A percentile compares a stretch with the other conserved stretches of the same genome.
Evolutionary conservation across 2,797 vertebrate genomes (phyloP).

Genomic region (Mus spretus): DNA sequence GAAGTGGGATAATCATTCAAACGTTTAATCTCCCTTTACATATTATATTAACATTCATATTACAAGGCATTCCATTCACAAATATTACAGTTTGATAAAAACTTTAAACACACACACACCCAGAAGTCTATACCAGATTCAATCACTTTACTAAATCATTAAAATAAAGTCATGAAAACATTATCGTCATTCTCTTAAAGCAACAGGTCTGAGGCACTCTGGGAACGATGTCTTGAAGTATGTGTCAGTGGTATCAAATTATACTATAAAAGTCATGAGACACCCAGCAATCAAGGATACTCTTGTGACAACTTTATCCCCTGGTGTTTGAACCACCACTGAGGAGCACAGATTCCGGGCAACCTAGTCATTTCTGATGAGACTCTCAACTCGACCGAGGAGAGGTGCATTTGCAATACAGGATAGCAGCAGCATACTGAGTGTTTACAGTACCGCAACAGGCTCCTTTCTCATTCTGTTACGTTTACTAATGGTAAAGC

Average conservation of each 20-base stretch:
- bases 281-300: slow-evolving; percentile 76
- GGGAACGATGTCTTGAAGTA: slow-evolving; percentile 86
- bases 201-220: slow-evolving; percentile 89
- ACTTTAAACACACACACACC: slow-evolving; percentile 69
- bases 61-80: slow-evolving; percentile 84
- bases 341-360: slow-evolving; percentile 36
- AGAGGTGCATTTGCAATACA: slow-evolving; percentile 34
- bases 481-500: slow-evolving; percentile 13
- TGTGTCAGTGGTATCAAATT: slow-evolving; percentile 76
- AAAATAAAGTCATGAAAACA: slow-evolving; percentile 89
- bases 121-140: slow-evolving; percentile 72
- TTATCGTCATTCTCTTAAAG: slow-evolving; percentile 86
- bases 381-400: background rate
- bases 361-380: slow-evolving; percentile 9
- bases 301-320: slow-evolving; percentile 76
- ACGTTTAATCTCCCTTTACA: slow-evolving; percentile 85
- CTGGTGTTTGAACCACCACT: slow-evolving; percentile 76
- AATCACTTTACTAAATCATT: slow-evolving; percentile 88
- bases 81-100: slow-evolving; percentile 87
- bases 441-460: background rate
- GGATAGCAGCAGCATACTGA: background rate
- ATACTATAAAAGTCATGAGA: slow-evolving; percentile 78
- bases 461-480: slow-evolving; percentile 57
- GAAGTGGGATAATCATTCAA: slow-evolving; percentile 77
- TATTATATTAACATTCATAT: slow-evolving; percentile 81